Conservation (phyloP, 2,797 vertebrate species). For the Clarias platycephalus region DNA sequence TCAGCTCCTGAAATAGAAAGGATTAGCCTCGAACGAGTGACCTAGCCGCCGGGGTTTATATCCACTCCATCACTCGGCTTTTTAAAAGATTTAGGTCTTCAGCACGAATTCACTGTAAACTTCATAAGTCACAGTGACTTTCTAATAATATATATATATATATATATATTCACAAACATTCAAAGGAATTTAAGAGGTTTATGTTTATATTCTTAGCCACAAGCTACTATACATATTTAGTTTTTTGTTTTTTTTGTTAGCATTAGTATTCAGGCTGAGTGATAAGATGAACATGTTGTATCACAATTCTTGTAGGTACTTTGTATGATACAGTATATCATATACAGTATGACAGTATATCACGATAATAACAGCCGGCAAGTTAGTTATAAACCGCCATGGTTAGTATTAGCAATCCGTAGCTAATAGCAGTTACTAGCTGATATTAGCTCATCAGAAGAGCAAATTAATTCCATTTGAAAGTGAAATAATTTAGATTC, state of each 20-base stretch:
- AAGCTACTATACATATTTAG: not conserved
- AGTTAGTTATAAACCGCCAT: not conserved
- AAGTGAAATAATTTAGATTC: not conserved
- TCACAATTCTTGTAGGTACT: not conserved
- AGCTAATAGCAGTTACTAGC: not conserved
- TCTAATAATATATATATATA: no score
- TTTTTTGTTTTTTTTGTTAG: not conserved
- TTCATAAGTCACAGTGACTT: not conserved
- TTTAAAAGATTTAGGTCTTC: not conserved
- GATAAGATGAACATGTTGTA: not conserved
- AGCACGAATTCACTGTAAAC: not conserved
- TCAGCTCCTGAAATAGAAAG: slow-evolving; percentile 75
- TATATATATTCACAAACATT: not conserved
- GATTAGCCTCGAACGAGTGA: slow-evolving; percentile 67
- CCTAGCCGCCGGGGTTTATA: slow-evolving; percentile 20
- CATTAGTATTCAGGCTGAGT: not conserved
- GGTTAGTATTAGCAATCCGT: not conserved
- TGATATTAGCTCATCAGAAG: not conserved
- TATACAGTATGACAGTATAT: not conserved
- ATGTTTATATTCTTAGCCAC: no score
- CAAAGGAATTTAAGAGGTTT: not conserved
- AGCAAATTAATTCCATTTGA: not conserved
- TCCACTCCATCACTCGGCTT: slow-evolving; percentile 26
- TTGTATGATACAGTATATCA: not conserved
- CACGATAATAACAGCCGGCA: not conserved